Conservation (phyloP, 2,888 invertebrate genomes). For the Atethmia centrago region DNA sequence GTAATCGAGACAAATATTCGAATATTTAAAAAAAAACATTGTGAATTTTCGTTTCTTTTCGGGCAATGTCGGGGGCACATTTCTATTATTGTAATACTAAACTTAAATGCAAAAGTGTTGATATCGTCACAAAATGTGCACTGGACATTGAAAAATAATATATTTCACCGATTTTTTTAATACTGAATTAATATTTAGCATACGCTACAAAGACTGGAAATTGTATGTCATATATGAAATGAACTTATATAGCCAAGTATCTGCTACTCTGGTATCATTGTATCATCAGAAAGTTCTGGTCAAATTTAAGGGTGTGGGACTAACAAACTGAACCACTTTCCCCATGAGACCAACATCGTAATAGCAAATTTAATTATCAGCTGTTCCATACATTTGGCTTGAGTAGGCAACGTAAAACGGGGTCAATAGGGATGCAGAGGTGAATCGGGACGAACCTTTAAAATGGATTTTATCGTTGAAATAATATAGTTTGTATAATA, state of each 20-base stretch:
- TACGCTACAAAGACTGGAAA: background rate
- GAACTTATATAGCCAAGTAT: background rate
- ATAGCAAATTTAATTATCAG: too few relatives aligned
- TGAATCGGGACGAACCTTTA: too few relatives aligned
- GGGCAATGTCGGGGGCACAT: slow-evolving; percentile 3
- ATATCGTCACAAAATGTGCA: slow-evolving; percentile 18
- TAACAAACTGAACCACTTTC: too few relatives aligned
- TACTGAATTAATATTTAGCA: slow-evolving; percentile 15
- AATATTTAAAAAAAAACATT: slow-evolving; percentile 5
- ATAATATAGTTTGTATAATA: too few relatives aligned
- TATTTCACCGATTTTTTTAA: background rate
- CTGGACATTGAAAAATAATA: background rate
- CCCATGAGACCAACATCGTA: too few relatives aligned
- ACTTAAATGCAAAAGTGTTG: slow-evolving; percentile 46
- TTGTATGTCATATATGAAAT: background rate
- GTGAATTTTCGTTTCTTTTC: background rate
- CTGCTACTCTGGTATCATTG: too few relatives aligned
- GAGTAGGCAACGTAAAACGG: too few relatives aligned
- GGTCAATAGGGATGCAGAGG: too few relatives aligned
- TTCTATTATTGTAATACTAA: slow-evolving; percentile 30
- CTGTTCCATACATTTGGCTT: too few relatives aligned
- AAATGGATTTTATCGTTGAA: too few relatives aligned
- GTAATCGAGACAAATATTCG: slow-evolving; percentile 29
- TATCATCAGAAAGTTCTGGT: too few relatives aligned
- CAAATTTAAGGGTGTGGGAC: too few relatives aligned